These are phyloP conservation scores for Chelonoidis abingdonii DNA, from an alignment of 2,113 vertebrate species.

Conservation along the genomic window DNA sequence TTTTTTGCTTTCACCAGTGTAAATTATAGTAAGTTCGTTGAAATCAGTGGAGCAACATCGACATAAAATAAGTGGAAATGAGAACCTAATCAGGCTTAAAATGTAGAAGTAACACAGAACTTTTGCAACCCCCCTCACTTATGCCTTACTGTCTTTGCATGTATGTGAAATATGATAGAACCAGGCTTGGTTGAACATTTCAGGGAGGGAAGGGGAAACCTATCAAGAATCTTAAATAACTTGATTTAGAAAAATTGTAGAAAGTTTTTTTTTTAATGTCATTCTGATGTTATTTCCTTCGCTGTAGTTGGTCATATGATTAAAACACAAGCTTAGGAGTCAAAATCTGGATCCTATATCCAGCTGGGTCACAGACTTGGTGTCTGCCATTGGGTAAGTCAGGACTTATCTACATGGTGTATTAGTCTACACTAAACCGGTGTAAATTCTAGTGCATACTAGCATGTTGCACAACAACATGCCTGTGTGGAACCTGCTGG, in stretches of 20 bases:
- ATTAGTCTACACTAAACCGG: not conserved
- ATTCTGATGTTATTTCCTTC: not conserved
- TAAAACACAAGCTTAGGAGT: not conserved
- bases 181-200: not conserved
- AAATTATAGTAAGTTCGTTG: accelerated
- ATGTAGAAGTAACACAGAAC: not conserved
- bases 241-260: not conserved
- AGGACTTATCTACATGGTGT: not conserved
- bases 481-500: not conserved
- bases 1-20: not conserved
- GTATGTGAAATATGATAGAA: not conserved
- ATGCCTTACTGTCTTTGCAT: not conserved
- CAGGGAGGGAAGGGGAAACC: not conserved
- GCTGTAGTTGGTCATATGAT: accelerated
- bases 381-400: not conserved
- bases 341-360: not conserved
- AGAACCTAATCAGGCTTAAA: not conserved
- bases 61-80: not conserved
- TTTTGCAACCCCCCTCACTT: not conserved
- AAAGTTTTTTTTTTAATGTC: not conserved
- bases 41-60: not conserved
- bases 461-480: not conserved
- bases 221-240: not conserved
- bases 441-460: not conserved
- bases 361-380: accelerated